phyloP scores from a whole-genome alignment of 1,140 invertebrate genomes.

The Scaptomyza montana region DNA sequence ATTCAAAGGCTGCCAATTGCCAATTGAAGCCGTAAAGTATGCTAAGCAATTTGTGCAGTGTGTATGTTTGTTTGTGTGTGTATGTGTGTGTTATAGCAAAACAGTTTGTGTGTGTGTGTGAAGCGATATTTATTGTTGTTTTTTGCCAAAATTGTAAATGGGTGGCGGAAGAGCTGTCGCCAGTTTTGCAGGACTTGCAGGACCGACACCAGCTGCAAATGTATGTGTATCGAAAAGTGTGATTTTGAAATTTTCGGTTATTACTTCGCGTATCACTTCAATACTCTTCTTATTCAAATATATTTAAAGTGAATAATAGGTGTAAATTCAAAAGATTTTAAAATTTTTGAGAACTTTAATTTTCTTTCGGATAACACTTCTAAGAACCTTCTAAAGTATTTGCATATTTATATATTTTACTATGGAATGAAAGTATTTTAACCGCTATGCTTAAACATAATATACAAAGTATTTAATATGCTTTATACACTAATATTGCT shows the following conservation, averaged over 20 bases:
- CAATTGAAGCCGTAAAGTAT: constrained; percentile 81
- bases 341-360: no score
- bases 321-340: no score
- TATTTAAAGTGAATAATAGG: no score
- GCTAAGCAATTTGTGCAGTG: constrained; percentile 72
- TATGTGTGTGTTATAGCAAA: background rate
- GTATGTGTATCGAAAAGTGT: constrained; percentile 31
- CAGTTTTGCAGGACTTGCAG: constrained; percentile 14
- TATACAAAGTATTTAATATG: no score
- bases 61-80: constrained; percentile 26
- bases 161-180: constrained; percentile 7
- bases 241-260: constrained; percentile 49
- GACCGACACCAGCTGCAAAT: constrained; percentile 25
- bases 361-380: no score
- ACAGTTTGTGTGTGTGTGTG: constrained; percentile 25
- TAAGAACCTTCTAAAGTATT: no score
- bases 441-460: no score
- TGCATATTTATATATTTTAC: no score
- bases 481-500: no score
- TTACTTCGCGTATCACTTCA: no score
- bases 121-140: constrained; percentile 70
- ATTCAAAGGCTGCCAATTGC: constrained; percentile 80
- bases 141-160: constrained; percentile 50
- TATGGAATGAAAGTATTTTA: no score
- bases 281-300: no score